These are phyloP conservation scores for Phortica okadai DNA, from an alignment of 2,888 invertebrate species.

Conservation along the genomic window DNA sequence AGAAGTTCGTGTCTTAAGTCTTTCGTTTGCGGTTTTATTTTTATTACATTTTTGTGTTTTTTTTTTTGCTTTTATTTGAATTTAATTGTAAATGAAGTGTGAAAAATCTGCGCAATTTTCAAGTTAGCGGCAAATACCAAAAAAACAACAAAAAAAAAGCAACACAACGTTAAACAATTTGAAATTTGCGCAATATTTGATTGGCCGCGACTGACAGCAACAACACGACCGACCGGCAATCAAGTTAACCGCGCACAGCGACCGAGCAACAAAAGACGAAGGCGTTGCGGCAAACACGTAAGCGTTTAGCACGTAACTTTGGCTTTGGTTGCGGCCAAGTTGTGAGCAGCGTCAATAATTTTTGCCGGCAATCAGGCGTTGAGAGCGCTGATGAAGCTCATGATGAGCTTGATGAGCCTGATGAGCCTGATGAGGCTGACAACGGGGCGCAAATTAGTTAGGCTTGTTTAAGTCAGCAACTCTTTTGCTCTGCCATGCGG, in stretches of 20 bases:
- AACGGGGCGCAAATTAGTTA: background rate
- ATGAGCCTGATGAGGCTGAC: background rate
- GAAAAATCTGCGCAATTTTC: constrained; percentile 41
- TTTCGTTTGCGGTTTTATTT: constrained; percentile 34
- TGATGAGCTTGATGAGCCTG: background rate
- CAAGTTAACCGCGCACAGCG: background rate
- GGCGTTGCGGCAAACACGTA: background rate
- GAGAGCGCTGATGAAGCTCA: background rate
- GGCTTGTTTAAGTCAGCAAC: background rate
- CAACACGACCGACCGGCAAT: background rate
- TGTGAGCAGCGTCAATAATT: constrained; percentile 2
- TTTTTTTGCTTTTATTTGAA: background rate
- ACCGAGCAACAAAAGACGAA: background rate
- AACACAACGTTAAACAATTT: background rate
- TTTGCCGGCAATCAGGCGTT: background rate
- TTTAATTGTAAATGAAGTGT: constrained; percentile 24
- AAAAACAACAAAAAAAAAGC: background rate
- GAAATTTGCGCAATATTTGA: constrained; percentile 21
- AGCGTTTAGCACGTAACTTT: constrained; percentile 17
- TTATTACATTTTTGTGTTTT: background rate
- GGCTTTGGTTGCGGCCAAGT: background rate
- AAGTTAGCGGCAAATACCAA: background rate
- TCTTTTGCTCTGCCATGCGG: constrained; percentile 7
- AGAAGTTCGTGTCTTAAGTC: constrained; percentile 48
- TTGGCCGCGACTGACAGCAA: constrained; percentile 4